phyloP scores from a whole-genome alignment of 2,888 invertebrate genomes.

The Cantharis rufa region DNA sequence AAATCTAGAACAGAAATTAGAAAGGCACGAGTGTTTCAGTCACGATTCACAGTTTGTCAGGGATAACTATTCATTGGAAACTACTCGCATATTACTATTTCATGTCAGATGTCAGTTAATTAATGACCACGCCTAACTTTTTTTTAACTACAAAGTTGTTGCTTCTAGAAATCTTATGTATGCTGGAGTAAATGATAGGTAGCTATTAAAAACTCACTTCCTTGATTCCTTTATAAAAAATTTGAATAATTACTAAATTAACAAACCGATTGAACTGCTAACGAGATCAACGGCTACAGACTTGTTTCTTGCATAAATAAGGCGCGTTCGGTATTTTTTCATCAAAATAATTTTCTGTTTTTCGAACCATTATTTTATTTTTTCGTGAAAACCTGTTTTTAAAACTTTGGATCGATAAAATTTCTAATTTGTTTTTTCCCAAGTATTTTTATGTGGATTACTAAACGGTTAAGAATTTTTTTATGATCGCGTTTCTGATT shows the following conservation, averaged over 20 bases:
- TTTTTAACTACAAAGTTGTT: constrained; percentile 13
- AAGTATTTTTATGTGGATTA: neutral
- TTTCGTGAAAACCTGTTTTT: neutral
- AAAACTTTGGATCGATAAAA: neutral
- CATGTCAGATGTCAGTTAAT: constrained; percentile 28
- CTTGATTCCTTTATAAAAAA: constrained; percentile 1
- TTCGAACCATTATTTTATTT: neutral
- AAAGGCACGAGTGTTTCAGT: constrained; percentile 48
- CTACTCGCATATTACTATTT: constrained; percentile 17
- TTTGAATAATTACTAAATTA: neutral
- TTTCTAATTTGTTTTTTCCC: neutral
- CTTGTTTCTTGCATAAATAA: neutral
- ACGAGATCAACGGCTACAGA: neutral
- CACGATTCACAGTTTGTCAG: constrained; percentile 44
- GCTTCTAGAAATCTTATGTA: constrained; percentile 6
- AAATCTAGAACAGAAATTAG: constrained; percentile 44
- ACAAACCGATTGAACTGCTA: neutral
- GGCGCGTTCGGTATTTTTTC: neutral
- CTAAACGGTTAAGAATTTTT: neutral
- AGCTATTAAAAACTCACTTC: constrained; percentile 18
- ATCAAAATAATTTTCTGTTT: neutral
- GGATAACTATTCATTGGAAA: constrained; percentile 36
- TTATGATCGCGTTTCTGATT: neutral
- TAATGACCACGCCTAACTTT: constrained; percentile 23
- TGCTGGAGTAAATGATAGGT: constrained; percentile 19